A percentile compares a stretch with the other conserved stretches of the same genome.
Conservation (phyloP, 2,888 invertebrate genomes). For the Selenia dentaria region DNA sequence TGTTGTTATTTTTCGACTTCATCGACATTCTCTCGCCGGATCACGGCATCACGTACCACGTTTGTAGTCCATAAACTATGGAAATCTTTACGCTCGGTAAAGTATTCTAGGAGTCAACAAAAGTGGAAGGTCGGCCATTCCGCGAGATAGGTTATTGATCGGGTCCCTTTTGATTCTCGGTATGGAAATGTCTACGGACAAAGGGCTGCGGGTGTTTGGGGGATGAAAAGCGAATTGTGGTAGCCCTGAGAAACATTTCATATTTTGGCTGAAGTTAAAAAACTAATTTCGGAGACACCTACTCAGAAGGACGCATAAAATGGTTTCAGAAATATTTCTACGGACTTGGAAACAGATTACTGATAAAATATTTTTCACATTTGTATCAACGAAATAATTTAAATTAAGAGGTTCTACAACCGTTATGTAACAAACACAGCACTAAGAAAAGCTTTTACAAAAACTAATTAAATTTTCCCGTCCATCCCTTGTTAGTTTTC, state of each 20-base stretch:
- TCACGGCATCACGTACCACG: slow-evolving; percentile 30
- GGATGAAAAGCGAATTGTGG: slow-evolving; percentile 8
- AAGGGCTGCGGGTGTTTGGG: slow-evolving; percentile 8
- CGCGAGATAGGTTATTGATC: slow-evolving; percentile 48
- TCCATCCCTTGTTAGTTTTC: slow-evolving; percentile 21
- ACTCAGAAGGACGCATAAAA: too few species aligned
- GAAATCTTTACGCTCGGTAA: slow-evolving; percentile 38
- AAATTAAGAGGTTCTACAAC: slow-evolving; percentile 3
- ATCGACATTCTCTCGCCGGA: background rate
- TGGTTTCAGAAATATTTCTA: too few species aligned
- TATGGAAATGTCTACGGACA: slow-evolving; percentile 24
- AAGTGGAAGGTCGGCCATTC: slow-evolving; percentile 31
- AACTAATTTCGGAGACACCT: too few species aligned
- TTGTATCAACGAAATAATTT: background rate
- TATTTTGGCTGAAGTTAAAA: too few species aligned
- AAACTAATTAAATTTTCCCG: slow-evolving; percentile 19
- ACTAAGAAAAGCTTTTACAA: slow-evolving; percentile 9
- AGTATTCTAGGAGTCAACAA: slow-evolving; percentile 40
- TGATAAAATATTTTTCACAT: too few species aligned
- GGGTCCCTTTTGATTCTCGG: slow-evolving; percentile 21
- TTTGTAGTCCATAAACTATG: slow-evolving; percentile 38
- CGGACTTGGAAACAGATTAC: too few species aligned
- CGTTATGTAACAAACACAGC: background rate
- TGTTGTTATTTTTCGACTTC: slow-evolving; percentile 1
- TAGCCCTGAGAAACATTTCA: too few species aligned